Evolutionary conservation across 2,113 vertebrate genomes (phyloP).

Genomic region (Acinonyx jubatus): DNA sequence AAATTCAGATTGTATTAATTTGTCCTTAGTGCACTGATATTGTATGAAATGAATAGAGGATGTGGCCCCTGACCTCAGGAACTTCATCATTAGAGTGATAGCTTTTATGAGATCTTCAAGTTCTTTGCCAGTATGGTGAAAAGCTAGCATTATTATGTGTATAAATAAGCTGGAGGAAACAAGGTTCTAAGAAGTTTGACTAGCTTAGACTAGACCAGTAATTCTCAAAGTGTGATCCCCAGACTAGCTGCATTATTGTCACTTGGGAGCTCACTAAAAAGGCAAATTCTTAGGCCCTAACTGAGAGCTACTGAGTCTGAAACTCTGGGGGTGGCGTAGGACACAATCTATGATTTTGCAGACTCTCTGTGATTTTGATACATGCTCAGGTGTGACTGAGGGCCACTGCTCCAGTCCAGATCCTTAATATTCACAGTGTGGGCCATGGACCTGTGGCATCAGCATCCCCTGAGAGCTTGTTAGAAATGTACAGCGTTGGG

Average conservation of each 20-base stretch:
- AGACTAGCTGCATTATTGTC: background rate
- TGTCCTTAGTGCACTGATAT: background rate
- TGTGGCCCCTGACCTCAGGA: background rate
- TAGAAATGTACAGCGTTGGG: background rate
- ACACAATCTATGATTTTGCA: background rate
- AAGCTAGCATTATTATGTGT: background rate
- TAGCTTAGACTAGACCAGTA: background rate
- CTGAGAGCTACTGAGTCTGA: background rate
- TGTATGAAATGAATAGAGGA: background rate
- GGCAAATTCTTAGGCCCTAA: background rate
- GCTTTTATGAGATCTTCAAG: background rate
- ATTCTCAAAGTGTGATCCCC: background rate
- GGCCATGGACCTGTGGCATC: too few relatives aligned
- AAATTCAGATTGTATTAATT: background rate
- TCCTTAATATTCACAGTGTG: background rate
- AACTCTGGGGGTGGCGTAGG: background rate
- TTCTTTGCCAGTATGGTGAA: background rate
- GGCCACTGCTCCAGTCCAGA: background rate
- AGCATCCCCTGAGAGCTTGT: background rate
- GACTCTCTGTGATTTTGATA: background rate
- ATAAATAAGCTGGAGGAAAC: background rate
- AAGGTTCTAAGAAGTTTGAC: background rate
- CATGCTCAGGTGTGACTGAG: background rate
- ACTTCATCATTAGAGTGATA: background rate
- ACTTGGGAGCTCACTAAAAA: background rate